Percentiles rank a stretch among this genome's conserved stretches.
Evolutionary conservation across 2,797 vertebrate genomes (phyloP).

Genomic region (Gambelia wislizenii): DNA sequence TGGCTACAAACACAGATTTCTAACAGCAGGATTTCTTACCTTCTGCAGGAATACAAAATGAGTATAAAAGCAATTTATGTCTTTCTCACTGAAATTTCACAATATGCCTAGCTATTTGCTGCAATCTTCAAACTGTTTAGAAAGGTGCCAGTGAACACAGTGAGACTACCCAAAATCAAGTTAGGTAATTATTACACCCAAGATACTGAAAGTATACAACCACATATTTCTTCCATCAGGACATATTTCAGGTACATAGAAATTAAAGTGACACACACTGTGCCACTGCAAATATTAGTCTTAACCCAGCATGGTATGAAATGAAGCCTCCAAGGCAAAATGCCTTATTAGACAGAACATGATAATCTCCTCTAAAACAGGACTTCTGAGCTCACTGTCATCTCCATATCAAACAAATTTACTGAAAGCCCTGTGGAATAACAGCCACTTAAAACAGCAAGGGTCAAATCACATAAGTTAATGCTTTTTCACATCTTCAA

Average conservation of each 20-base stretch:
- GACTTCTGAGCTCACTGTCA: constrained; percentile 28
- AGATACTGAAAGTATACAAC: not conserved
- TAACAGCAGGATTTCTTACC: not conserved
- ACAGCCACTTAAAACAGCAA: constrained; percentile 60
- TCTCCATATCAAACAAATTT: constrained; percentile 46
- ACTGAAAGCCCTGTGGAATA: constrained; percentile 59
- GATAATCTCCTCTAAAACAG: not conserved
- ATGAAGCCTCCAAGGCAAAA: constrained; percentile 2
- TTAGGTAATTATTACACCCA: not conserved
- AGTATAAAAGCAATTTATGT: not conserved
- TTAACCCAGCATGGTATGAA: not conserved
- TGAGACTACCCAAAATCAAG: not conserved
- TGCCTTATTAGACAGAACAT: not conserved
- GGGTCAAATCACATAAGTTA: constrained; percentile 63
- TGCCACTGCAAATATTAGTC: fast-evolving
- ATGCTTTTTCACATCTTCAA: constrained; percentile 66
- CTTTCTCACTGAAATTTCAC: not conserved
- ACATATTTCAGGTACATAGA: not conserved
- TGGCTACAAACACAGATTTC: not conserved
- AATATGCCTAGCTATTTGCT: not conserved
- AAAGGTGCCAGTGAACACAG: not conserved
- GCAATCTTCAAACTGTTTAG: not conserved
- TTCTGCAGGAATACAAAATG: not conserved
- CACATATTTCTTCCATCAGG: not conserved
- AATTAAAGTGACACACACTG: not conserved